Evolutionary conservation across 2,797 vertebrate species (phyloP).

Genomic region (Phalanger gymnotis): DNA sequence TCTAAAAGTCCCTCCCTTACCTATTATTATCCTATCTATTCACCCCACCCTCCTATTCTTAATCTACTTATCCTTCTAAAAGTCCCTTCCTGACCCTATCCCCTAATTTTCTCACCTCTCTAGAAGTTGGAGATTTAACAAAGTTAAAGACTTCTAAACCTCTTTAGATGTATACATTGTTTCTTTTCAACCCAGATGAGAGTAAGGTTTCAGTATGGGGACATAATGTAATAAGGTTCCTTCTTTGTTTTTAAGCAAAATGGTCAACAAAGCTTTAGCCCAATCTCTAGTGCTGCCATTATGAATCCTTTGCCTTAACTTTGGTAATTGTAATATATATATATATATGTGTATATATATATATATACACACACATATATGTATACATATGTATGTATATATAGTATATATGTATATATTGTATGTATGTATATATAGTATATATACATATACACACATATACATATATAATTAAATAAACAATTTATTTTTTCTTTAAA

Average conservation of each 20-base stretch:
- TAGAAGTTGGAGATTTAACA: no score
- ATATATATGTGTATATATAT: no score
- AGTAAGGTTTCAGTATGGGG: background rate
- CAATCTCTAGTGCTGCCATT: background rate
- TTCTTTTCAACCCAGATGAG: background rate
- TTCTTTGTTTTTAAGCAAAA: background rate
- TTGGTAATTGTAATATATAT: background rate
- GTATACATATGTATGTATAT: no score
- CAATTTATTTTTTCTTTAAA: background rate
- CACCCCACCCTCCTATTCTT: no score
- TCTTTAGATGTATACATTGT: background rate
- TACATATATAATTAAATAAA: no score
- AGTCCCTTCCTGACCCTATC: no score
- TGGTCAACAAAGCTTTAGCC: background rate
- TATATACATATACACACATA: no score
- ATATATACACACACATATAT: no score
- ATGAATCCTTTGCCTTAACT: background rate
- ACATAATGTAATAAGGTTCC: background rate
- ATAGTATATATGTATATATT: no score
- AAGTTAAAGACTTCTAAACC: background rate
- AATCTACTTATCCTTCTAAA: no score
- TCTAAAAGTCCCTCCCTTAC: background rate
- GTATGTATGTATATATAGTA: no score
- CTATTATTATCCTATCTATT: no score
- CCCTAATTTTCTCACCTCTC: background rate